phyloP scores from a whole-genome alignment of 2,113 vertebrate species.

The Podarcis muralis region DNA sequence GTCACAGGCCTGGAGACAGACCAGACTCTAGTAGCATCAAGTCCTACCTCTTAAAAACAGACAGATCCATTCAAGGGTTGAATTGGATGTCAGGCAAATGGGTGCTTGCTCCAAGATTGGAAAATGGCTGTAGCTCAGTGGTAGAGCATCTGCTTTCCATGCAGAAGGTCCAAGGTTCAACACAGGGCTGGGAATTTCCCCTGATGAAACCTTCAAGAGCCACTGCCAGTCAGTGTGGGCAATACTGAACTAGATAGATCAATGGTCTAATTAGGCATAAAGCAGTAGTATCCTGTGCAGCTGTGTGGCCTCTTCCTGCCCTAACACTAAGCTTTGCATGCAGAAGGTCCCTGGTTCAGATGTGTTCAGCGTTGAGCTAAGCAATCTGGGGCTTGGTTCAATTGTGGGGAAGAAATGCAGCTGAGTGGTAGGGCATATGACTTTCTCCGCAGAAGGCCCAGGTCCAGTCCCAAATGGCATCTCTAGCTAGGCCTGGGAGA shows the following conservation, averaged over 20 bases:
- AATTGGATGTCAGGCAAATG: not conserved
- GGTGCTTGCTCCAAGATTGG: not conserved
- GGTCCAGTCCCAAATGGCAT: not conserved
- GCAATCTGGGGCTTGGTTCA: not conserved
- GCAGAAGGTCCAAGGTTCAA: not conserved
- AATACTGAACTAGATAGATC: no score
- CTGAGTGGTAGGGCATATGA: not conserved
- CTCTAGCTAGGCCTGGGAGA: no score
- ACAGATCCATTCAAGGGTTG: not conserved
- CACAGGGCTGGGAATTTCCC: no score
- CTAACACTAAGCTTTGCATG: not conserved
- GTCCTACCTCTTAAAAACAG: conserved; percentile 20
- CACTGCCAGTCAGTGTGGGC: no score
- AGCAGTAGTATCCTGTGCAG: no score
- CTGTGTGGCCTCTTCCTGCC: no score
- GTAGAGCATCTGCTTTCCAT: not conserved
- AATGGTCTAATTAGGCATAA: no score
- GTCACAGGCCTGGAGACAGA: no score
- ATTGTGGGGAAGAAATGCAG: not conserved
- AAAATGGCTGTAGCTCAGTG: not conserved
- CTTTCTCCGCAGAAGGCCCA: not conserved
- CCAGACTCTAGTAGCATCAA: conserved; percentile 83
- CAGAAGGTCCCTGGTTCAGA: not conserved
- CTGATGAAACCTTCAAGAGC: no score
- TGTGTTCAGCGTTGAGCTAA: no score